Evolutionary conservation across 2,888 invertebrate species (phyloP).

Genomic region (Cephus spinipes): DNA sequence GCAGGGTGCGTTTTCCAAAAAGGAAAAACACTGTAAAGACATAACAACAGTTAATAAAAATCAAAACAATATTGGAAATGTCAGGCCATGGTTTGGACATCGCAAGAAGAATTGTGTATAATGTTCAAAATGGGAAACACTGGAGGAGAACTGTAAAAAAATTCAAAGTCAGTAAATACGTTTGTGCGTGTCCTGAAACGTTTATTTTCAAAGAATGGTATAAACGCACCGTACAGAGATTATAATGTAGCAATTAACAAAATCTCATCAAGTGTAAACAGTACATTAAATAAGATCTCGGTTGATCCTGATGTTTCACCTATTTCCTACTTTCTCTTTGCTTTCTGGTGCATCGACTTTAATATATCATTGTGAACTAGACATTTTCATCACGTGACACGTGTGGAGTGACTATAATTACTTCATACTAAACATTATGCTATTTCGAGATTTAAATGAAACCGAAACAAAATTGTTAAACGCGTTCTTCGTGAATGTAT

Average conservation of each 20-base stretch:
- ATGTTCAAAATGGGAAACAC: neutral
- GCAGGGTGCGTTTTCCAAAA: neutral
- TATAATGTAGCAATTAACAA: neutral
- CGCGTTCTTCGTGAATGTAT: neutral
- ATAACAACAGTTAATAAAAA: neutral
- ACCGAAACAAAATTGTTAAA: neutral
- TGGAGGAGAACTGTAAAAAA: neutral
- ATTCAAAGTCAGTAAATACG: neutral
- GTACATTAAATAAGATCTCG: neutral
- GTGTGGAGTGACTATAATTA: neutral
- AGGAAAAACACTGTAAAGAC: neutral
- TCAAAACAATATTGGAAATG: neutral
- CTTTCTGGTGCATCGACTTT: neutral
- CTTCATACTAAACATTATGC: neutral
- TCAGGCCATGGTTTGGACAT: neutral
- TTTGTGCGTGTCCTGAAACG: neutral
- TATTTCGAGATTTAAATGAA: neutral
- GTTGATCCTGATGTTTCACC: neutral
- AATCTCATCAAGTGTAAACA: neutral
- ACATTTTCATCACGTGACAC: neutral
- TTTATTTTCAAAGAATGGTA: neutral
- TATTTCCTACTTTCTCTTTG: neutral
- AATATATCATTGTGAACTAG: neutral
- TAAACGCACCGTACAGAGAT: neutral
- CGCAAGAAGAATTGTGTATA: neutral